Evolutionary conservation across 2,113 vertebrate species (phyloP).

Genomic region (Hassar affinis): DNA sequence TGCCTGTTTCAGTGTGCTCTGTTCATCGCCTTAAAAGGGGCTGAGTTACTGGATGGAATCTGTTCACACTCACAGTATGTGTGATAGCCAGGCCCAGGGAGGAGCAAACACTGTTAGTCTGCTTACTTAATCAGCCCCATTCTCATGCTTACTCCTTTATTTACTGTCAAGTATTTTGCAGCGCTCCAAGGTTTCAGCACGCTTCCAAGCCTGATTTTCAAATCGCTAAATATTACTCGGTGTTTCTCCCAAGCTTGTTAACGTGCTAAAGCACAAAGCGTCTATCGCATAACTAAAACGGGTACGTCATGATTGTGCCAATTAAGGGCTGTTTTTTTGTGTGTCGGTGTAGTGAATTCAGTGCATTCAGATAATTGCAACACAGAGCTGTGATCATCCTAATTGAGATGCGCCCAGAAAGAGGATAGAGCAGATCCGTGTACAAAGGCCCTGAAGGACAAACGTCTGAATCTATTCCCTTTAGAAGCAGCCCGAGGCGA

Average conservation of each 20-base stretch:
- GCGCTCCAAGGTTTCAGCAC: neutral
- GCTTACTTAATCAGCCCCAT: constrained; percentile 24
- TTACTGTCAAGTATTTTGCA: constrained; percentile 13
- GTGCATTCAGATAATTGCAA: constrained; percentile 38
- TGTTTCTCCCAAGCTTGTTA: neutral
- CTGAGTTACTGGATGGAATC: constrained; percentile 46
- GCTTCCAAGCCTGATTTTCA: neutral
- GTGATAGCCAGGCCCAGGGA: constrained; percentile 40
- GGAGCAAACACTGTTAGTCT: constrained; percentile 33
- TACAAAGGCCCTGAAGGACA: constrained; percentile 47
- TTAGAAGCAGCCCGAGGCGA: constrained; percentile 43
- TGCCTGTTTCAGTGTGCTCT: constrained; percentile 69
- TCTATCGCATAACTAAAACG: neutral
- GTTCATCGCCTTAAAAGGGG: constrained; percentile 78
- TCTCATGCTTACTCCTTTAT: constrained; percentile 17
- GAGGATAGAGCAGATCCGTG: constrained; percentile 39
- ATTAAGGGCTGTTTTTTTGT: constrained; percentile 26
- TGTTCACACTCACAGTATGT: constrained; percentile 46
- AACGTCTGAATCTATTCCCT: constrained; percentile 43
- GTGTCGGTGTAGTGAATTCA: constrained; percentile 9
- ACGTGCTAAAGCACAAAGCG: constrained; percentile 10
- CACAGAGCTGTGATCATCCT: constrained; percentile 44
- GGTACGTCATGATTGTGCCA: constrained; percentile 24
- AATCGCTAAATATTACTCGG: neutral
- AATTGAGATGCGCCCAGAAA: constrained; percentile 47